phyloP scores from a whole-genome alignment of 2,888 invertebrate species.

The Nomada ruficornis region DNA sequence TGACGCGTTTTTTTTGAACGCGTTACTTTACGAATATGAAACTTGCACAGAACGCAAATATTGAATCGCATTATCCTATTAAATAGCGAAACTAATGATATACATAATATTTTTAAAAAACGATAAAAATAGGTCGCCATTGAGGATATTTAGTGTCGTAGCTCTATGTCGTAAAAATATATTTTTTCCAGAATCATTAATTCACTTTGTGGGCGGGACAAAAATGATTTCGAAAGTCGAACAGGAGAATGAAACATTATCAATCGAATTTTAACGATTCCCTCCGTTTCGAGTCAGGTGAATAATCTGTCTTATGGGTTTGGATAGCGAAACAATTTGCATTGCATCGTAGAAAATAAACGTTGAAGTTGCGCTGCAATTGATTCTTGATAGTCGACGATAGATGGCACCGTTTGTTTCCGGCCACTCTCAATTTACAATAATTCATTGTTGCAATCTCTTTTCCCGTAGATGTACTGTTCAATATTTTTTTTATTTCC shows the following conservation, averaged over 20 bases:
- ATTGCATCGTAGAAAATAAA: conserved; percentile 8
- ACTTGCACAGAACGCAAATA: too few relatives aligned
- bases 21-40: too few relatives aligned
- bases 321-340: conserved; percentile 28
- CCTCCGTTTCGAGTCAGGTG: neutral
- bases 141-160: too few relatives aligned
- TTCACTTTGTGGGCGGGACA: too few relatives aligned
- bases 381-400: conserved; percentile 38
- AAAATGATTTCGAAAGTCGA: neutral
- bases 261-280: neutral
- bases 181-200: too few relatives aligned
- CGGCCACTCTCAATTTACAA: conserved; percentile 5
- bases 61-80: too few relatives aligned
- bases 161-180: too few relatives aligned
- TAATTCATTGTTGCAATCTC: neutral
- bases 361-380: conserved; percentile 14
- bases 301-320: conserved; percentile 19
- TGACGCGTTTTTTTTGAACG: too few relatives aligned
- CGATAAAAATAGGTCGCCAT: too few relatives aligned
- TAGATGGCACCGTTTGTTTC: conserved; percentile 51
- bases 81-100: neutral
- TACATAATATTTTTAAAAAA: too few relatives aligned
- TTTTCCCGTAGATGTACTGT: neutral
- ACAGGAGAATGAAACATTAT: neutral
- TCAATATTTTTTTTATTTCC: neutral